A percentile compares a stretch with the other conserved stretches of the same genome.
Conservation (phyloP, 2,113 vertebrate genomes). For the Mixornis gularis region DNA sequence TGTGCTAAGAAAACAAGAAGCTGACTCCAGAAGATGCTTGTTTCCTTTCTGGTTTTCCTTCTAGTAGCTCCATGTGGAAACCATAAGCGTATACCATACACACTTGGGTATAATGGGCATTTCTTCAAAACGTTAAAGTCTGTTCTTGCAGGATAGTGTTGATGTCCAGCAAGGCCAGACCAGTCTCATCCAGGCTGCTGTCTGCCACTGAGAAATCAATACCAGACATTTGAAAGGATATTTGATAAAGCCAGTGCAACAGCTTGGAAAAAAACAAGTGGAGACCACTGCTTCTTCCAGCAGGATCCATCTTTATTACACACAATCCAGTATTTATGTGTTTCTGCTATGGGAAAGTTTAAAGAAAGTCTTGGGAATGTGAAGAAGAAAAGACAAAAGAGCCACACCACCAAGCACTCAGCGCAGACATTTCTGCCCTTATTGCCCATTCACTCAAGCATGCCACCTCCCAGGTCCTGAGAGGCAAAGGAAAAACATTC, state of each 20-base stretch:
- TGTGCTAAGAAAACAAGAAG: not conserved
- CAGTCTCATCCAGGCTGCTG: not conserved
- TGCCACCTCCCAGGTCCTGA: not conserved
- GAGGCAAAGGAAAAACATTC: not conserved
- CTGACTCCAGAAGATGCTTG: not conserved
- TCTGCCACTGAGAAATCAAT: not conserved
- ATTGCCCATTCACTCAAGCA: not conserved
- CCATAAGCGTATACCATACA: fast-evolving
- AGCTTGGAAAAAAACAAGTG: not conserved
- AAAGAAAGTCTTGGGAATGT: fast-evolving
- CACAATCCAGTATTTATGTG: not conserved
- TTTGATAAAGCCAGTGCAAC: not conserved
- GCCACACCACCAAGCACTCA: not conserved
- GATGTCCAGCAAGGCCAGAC: not conserved
- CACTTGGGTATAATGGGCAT: not conserved
- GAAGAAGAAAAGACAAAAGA: not conserved
- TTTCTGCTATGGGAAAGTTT: not conserved
- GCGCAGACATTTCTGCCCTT: not conserved
- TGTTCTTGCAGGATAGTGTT: not conserved
- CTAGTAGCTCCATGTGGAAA: not conserved
- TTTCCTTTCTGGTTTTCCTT: not conserved
- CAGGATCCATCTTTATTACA: not conserved
- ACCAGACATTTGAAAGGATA: not conserved
- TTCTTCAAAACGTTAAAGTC: not conserved
- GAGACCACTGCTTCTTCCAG: not conserved